These are phyloP conservation scores for Delichon dasypus DNA, from an alignment of 2,797 vertebrate genomes.

Conservation along the genomic window DNA sequence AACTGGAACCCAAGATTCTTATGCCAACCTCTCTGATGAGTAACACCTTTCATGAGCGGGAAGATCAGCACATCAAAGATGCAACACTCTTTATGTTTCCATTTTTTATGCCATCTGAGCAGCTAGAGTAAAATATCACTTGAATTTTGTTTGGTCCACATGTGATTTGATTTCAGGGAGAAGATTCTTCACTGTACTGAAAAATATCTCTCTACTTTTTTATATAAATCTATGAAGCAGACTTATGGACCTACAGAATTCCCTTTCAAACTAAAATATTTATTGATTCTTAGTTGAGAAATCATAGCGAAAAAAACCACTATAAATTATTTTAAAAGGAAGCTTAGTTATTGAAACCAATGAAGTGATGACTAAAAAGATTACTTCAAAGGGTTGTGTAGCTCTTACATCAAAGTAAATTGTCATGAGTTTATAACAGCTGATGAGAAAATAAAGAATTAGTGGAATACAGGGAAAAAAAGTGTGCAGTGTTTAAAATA, in stretches of 20 bases:
- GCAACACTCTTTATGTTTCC: not conserved
- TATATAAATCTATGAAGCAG: not conserved
- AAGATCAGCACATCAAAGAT: not conserved
- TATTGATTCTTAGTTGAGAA: not conserved
- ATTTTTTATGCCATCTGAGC: not conserved
- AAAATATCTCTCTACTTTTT: not conserved
- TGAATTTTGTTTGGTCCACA: not conserved
- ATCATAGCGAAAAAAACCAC: not conserved
- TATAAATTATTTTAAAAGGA: not conserved
- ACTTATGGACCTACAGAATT: not conserved
- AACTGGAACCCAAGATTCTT: not conserved
- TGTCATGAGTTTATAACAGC: not conserved
- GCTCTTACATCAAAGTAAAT: not conserved
- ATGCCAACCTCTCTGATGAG: not conserved
- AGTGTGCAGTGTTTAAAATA: not conserved
- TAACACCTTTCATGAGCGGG: not conserved
- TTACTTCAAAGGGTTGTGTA: not conserved
- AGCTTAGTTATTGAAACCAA: not conserved
- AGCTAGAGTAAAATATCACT: not conserved
- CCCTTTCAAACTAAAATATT: not conserved
- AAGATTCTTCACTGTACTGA: not conserved
- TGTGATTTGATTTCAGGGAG: not conserved
- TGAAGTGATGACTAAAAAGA: not conserved
- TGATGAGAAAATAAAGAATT: not conserved
- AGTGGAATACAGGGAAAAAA: not conserved